These are phyloP conservation scores for Eristalis arbustorum DNA, from an alignment of 2,888 invertebrate genomes.

Conservation along the genomic window DNA sequence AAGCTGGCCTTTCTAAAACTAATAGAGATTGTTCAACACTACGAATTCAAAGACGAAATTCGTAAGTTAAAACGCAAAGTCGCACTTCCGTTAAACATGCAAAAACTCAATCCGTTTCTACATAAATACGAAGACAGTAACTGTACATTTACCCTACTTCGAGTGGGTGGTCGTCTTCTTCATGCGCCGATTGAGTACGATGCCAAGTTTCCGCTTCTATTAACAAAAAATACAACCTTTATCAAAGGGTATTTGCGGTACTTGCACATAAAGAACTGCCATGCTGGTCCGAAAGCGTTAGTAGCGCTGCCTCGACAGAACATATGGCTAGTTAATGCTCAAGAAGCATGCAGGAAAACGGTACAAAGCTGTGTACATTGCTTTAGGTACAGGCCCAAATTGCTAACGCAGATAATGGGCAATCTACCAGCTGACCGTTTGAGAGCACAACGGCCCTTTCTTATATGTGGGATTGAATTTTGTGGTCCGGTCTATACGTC, in stretches of 20 bases:
- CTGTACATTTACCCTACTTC: too few species aligned
- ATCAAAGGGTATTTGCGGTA: background rate
- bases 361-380: too few species aligned
- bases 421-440: slow-evolving; percentile 18
- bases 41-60: slow-evolving; percentile 35
- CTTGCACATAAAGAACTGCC: background rate
- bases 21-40: slow-evolving; percentile 26
- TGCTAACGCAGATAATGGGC: slow-evolving; percentile 24
- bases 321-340: too few species aligned
- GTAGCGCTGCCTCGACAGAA: slow-evolving; percentile 23
- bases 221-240: background rate
- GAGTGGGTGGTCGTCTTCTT: too few species aligned
- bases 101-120: background rate
- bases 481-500: background rate
- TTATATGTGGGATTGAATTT: too few species aligned
- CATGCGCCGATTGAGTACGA: background rate
- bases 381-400: background rate
- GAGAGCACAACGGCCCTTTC: background rate
- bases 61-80: background rate
- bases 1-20: background rate
- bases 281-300: slow-evolving; percentile 13
- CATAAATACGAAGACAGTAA: too few species aligned
- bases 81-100: background rate
- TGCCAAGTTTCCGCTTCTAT: background rate
- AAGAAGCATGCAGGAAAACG: too few species aligned